Evolutionary conservation across 1,140 invertebrate species (phyloP), one percentile per base, ranked within the genome.

Genomic region (Panagrolaimus sp.): DNA sequence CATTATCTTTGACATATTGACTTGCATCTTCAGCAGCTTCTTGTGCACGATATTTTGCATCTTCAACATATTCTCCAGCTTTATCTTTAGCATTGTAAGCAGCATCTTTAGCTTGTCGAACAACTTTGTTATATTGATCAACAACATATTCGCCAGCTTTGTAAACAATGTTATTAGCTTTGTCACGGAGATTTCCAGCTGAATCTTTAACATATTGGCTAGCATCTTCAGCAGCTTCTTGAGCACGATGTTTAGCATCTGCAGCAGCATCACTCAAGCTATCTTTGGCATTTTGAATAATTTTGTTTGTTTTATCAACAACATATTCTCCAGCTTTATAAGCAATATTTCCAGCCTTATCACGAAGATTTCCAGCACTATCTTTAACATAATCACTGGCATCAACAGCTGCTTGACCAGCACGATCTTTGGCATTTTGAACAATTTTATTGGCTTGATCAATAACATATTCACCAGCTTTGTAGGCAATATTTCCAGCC

Each of bases 351-450:
- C 51, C 51, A 27, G 51, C 51, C 9, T 20, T 27, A 57, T 57
- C 51, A 57, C 51, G 51, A 11, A 57, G 20, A 16, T 57, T 57
- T 57, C 51, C 51, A 5, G 51, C 51, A 27, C 9, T 27, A 57
- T 57, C 27, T 9, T 27, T 57, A 16, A 57, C n/a, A n/a, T 11
- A 20, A 25, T 57, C 51, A n/a, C 11, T 27, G 51, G 51, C 51
- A 57, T 57, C 51, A 57, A 8, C 51, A 23, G 51, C 51, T 1
- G 27, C 51, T 20, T 57, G 14, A 4, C n/a, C 13, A 27, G 51
- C 51, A 20, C 27, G 20, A n/a, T 57, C 51, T 16, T 57, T 57
- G 4, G n/a, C 51, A 25, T 16, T 16, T 20, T 20, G n/a, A n/a
- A n/a, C n/a, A n/a, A n/a, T n/a, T n/a, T n/a, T n/a, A n/a, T n/a